Conservation (phyloP, 1,140 invertebrate species). For the Drosophila bocqueti region DNA sequence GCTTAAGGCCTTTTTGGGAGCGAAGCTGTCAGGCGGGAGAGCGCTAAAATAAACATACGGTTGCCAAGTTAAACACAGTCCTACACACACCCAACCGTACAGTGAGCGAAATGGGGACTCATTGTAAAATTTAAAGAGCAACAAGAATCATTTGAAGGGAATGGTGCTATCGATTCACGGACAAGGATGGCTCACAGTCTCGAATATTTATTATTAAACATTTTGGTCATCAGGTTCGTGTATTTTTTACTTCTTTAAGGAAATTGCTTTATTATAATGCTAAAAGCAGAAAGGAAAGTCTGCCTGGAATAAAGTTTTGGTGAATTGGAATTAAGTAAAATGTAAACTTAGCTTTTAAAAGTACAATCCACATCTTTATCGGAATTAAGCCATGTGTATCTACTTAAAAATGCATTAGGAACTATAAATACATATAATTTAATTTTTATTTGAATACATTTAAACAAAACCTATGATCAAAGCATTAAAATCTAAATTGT, state of each 20-base stretch:
- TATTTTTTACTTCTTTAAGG: not conserved
- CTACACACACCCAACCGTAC: conserved; percentile 25
- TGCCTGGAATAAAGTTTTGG: no score
- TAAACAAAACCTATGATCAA: no score
- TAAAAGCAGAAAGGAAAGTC: no score
- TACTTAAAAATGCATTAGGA: no score
- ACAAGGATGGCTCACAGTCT: not conserved
- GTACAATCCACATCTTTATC: no score
- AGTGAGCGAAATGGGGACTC: not conserved
- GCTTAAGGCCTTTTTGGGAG: conserved; percentile 70
- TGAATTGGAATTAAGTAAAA: no score
- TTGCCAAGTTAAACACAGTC: conserved; percentile 63
- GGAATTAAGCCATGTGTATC: no score
- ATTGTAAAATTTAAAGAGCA: not conserved
- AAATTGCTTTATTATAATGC: not conserved
- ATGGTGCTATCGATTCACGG: no score
- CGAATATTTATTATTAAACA: not conserved
- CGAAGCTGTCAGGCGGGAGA: conserved; percentile 53
- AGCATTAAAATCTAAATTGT: no score
- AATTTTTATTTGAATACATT: no score
- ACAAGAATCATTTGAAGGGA: not conserved
- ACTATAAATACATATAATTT: no score
- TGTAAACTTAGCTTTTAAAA: no score
- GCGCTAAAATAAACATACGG: conserved; percentile 73
- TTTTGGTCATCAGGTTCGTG: not conserved